phyloP scores from a whole-genome alignment of 2,888 invertebrate genomes.

The Autographa pulchrina region DNA sequence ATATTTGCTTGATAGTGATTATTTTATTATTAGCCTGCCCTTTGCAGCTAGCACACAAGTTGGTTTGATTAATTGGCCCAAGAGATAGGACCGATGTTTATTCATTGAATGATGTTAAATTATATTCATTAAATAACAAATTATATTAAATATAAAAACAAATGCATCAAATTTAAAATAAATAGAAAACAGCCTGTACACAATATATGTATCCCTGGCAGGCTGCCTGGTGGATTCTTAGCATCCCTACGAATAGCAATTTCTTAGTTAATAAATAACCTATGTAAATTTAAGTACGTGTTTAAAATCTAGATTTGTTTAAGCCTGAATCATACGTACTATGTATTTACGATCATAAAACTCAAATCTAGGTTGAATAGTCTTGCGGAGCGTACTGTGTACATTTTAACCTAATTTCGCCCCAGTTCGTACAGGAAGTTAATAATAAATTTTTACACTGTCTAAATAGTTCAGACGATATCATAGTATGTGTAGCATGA shows the following conservation, averaged over 20 bases:
- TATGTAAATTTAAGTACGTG: background rate
- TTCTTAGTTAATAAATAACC: too few relatives aligned
- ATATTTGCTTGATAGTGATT: slow-evolving; percentile 60
- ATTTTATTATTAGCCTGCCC: slow-evolving; percentile 28
- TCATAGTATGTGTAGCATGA: slow-evolving; percentile 29
- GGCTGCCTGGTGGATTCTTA: too few relatives aligned
- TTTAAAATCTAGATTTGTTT: slow-evolving; percentile 1
- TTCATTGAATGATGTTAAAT: slow-evolving; percentile 5
- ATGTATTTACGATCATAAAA: slow-evolving; percentile 29
- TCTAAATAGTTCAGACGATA: slow-evolving; percentile 32
- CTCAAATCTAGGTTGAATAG: slow-evolving; percentile 40
- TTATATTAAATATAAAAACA: background rate
- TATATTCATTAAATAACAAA: slow-evolving; percentile 1
- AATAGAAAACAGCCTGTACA: too few relatives aligned
- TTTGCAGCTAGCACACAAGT: slow-evolving; percentile 16
- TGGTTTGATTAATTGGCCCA: slow-evolving; percentile 14
- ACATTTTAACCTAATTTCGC: slow-evolving; percentile 34
- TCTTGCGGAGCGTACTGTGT: slow-evolving; percentile 25
- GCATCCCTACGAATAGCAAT: too few relatives aligned
- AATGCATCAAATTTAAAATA: too few relatives aligned
- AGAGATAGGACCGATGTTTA: background rate
- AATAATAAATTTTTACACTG: slow-evolving; percentile 28
- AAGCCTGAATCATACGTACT: slow-evolving; percentile 13
- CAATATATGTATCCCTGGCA: too few relatives aligned
- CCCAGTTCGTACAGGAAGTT: slow-evolving; percentile 35